Conservation (phyloP, 2,888 invertebrate genomes). For the Macrosiphum euphorbiae region DNA sequence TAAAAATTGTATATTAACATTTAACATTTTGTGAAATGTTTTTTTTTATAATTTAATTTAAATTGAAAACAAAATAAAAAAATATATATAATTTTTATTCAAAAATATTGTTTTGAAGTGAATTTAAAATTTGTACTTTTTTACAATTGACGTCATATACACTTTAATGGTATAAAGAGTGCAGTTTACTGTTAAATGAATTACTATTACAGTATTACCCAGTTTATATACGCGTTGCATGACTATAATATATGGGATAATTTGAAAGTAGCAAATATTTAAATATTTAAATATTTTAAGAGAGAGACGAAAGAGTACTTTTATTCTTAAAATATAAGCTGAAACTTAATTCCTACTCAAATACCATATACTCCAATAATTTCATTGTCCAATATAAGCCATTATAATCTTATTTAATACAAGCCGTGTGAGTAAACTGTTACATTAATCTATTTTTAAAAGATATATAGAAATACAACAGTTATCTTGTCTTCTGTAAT, state of each 20-base stretch:
- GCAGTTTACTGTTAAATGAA: too few species aligned
- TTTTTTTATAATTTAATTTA: neutral
- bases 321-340: too few species aligned
- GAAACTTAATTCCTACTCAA: too few species aligned
- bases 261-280: neutral
- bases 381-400: neutral
- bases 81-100: neutral
- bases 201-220: too few species aligned
- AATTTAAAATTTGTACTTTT: too few species aligned
- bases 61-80: neutral
- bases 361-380: neutral
- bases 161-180: too few species aligned
- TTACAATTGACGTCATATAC: too few species aligned
- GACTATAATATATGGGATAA: too few species aligned
- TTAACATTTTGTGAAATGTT: neutral
- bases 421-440: neutral
- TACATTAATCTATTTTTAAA: too few species aligned
- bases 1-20: neutral
- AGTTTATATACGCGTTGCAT: too few species aligned
- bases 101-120: too few species aligned
- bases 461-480: neutral
- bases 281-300: neutral
- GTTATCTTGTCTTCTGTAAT: neutral
- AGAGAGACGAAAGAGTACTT: neutral
- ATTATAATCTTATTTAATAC: neutral